Percentiles rank a stretch among this genome's conserved stretches.
These are phyloP conservation scores for Ailurus styani DNA, from an alignment of 2,113 vertebrate species.

Conservation along the genomic window DNA sequence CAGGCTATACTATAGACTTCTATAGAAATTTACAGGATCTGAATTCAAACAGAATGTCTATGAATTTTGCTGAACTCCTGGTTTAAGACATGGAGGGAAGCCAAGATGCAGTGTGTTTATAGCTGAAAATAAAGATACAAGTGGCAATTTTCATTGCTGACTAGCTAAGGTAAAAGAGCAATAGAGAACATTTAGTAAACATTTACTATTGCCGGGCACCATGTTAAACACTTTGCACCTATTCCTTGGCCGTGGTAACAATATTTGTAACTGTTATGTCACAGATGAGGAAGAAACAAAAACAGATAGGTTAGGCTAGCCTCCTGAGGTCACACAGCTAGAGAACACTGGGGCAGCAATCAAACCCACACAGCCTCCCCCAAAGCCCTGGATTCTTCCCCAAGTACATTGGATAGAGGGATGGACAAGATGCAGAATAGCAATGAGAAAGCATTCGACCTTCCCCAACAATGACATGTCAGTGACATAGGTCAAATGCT, in stretches of 20 bases:
- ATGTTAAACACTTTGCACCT: not conserved
- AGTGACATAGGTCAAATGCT: not conserved
- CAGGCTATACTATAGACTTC: too few species aligned
- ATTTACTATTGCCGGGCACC: not conserved
- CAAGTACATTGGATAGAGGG: not conserved
- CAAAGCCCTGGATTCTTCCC: not conserved
- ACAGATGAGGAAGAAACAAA: not conserved
- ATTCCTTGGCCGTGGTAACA: not conserved
- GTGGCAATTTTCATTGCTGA: not conserved
- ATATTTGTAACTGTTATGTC: not conserved
- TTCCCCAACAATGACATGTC: not conserved
- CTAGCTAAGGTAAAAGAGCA: not conserved
- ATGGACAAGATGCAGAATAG: accelerated
- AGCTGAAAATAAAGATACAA: not conserved
- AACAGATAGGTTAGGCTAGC: not conserved
- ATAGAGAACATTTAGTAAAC: not conserved
- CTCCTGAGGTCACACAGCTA: not conserved
- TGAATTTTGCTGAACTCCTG: not conserved
- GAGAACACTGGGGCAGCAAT: not conserved
- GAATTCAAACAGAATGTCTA: not conserved
- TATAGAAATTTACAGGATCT: not conserved
- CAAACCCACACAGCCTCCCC: not conserved
- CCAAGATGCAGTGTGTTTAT: not conserved
- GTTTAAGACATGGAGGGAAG: not conserved
- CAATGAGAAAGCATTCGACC: not conserved